A percentile compares a stretch with the other conserved stretches of the same genome.
phyloP scores from a whole-genome alignment of 2,113 vertebrate species.

The Scortum barcoo region DNA sequence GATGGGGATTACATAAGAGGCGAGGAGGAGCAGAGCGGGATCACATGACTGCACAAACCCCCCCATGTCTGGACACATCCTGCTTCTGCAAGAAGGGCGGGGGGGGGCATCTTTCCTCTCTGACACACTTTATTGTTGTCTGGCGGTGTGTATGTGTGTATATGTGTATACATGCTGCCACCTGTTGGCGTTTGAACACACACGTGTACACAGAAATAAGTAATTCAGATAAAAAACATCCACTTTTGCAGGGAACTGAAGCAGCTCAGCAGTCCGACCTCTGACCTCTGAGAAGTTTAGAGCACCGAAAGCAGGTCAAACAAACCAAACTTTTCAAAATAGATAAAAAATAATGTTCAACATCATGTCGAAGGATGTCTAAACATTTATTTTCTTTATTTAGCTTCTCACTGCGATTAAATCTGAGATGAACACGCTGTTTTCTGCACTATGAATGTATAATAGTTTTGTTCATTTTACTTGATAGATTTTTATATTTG shows the following conservation, averaged over 20 bases:
- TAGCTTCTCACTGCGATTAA: background rate
- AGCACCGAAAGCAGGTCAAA: no score
- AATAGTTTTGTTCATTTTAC: no score
- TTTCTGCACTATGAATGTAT: no score
- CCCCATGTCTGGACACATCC: slow-evolving; percentile 60
- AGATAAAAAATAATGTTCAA: background rate
- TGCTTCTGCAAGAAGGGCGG: slow-evolving; percentile 54
- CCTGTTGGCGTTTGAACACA: slow-evolving; percentile 59
- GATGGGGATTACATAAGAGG: slow-evolving; percentile 71
- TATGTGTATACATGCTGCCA: no score
- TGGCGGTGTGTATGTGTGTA: slow-evolving; percentile 14
- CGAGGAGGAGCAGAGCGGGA: slow-evolving; percentile 54
- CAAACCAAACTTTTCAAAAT: background rate
- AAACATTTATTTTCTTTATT: background rate
- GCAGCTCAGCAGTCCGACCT: background rate
- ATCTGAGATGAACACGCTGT: no score
- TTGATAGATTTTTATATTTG: background rate
- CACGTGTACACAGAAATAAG: background rate
- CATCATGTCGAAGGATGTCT: background rate
- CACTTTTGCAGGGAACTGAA: background rate
- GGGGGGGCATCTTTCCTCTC: slow-evolving; percentile 46
- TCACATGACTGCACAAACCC: slow-evolving; percentile 69
- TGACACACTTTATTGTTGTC: slow-evolving; percentile 60
- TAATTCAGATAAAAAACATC: background rate
- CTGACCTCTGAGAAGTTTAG: background rate